These are phyloP conservation scores for Masnerella sp. DNA, from an alignment of 2,888 invertebrate genomes.

Conservation along the genomic window DNA sequence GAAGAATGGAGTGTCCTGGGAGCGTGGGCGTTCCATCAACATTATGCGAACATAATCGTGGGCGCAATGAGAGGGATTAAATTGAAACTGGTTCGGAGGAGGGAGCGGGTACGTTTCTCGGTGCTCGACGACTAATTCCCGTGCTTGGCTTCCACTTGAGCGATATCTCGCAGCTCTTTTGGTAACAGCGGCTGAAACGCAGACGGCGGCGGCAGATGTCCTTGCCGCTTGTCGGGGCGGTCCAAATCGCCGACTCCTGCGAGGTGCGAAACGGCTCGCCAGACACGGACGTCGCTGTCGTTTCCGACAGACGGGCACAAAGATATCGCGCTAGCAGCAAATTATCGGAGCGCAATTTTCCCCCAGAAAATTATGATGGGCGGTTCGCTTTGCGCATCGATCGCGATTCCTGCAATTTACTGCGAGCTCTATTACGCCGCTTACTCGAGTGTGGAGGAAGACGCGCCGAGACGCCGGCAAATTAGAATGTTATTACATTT, in stretches of 20 bases:
- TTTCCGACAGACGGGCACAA: conserved; percentile 48
- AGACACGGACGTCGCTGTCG: conserved; percentile 49
- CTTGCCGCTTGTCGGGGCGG: conserved; percentile 40
- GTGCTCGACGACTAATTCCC: conserved; percentile 40
- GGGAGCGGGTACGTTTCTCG: conserved; percentile 31
- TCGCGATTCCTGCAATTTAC: conserved; percentile 44
- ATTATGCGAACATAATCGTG: conserved; percentile 38
- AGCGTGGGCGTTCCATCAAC: conserved; percentile 24
- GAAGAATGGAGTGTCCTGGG: background rate
- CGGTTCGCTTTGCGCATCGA: conserved; percentile 46
- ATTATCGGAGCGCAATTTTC: conserved; percentile 47
- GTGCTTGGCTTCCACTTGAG: conserved; percentile 29
- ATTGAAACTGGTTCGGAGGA: conserved; percentile 44
- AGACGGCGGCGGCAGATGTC: conserved; percentile 42
- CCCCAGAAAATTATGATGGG: conserved; percentile 49
- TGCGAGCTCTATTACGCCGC: no score
- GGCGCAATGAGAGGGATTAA: conserved; percentile 42
- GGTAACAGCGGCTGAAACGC: conserved; percentile 21
- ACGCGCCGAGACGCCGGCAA: no score
- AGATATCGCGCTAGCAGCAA: conserved; percentile 43
- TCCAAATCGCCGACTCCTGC: conserved; percentile 39
- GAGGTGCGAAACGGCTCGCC: conserved; percentile 33
- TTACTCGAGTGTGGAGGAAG: no score
- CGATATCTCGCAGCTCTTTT: conserved; percentile 36
- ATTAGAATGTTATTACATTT: no score